Percentiles rank a stretch among this genome's conserved stretches.
These are phyloP conservation scores for Lepidochitona cinerea DNA, from an alignment of 2,888 invertebrate species.

Conservation along the genomic window DNA sequence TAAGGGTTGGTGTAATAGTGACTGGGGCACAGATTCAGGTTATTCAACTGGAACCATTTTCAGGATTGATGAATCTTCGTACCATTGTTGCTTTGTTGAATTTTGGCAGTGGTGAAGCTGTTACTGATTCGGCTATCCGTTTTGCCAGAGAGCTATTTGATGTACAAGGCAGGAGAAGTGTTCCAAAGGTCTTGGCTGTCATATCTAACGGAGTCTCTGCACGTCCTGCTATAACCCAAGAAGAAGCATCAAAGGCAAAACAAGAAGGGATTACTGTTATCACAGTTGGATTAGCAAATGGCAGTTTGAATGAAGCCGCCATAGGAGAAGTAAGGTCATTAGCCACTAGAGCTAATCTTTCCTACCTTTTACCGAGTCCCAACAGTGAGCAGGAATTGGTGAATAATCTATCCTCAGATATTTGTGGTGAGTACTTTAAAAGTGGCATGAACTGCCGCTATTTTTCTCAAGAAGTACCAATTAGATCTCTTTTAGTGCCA, in stretches of 20 bases:
- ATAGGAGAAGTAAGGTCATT: not conserved
- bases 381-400: not conserved
- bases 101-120: not conserved
- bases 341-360: not conserved
- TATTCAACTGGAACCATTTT: not conserved
- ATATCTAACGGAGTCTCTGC: not conserved
- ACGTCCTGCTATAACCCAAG: not conserved
- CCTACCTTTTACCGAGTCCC: not conserved
- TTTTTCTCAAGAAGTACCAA: too few relatives aligned
- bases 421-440: slow-evolving; percentile 2
- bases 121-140: not conserved
- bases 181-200: not conserved
- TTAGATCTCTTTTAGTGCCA: too few relatives aligned
- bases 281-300: not conserved
- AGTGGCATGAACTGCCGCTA: too few relatives aligned
- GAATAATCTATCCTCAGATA: not conserved
- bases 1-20: not conserved
- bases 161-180: not conserved
- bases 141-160: not conserved
- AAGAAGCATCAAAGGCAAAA: not conserved
- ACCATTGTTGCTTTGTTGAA: not conserved
- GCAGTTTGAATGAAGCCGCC: not conserved
- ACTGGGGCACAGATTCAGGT: not conserved
- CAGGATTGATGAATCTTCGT: not conserved
- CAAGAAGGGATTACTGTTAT: not conserved